A percentile compares a stretch with the other conserved stretches of the same genome.
Evolutionary conservation across 1,140 invertebrate species (phyloP).

Genomic region (Bombus polaris): DNA sequence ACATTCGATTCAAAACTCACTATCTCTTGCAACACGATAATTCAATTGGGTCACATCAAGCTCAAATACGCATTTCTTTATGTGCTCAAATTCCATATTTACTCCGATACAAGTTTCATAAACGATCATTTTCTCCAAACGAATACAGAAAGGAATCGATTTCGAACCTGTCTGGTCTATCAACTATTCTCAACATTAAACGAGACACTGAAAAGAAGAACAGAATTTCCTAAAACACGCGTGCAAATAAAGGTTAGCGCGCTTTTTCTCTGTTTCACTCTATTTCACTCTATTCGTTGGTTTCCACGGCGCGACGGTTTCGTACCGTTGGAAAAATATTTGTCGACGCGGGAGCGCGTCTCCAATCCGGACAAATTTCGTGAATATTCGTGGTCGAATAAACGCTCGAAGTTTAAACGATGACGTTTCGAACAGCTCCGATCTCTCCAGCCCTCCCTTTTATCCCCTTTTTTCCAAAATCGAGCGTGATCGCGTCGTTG

Average conservation of each 20-base stretch:
- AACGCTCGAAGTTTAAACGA: slow-evolving; percentile 43
- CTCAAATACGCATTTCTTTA: neutral
- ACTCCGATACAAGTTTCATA: neutral
- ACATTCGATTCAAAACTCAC: no score
- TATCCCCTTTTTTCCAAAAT: no score
- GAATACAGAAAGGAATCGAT: neutral
- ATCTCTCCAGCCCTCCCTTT: neutral
- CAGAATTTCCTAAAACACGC: neutral
- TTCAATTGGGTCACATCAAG: neutral
- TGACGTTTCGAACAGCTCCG: slow-evolving; percentile 33
- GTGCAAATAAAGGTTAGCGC: neutral
- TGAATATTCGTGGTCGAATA: slow-evolving; percentile 51
- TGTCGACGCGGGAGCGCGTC: slow-evolving; percentile 22
- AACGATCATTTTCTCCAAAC: neutral
- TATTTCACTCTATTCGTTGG: neutral
- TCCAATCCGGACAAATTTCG: slow-evolving; percentile 42
- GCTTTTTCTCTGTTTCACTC: neutral
- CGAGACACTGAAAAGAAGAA: neutral
- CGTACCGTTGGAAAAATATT: slow-evolving; percentile 41
- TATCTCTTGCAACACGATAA: neutral
- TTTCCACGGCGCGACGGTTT: neutral
- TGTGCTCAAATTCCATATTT: neutral
- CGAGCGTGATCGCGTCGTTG: neutral
- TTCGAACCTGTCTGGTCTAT: neutral
- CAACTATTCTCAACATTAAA: neutral